Base-by-base conservation (phyloP, 2,888 invertebrate species). In the Helicoverpa assulta region DNA sequence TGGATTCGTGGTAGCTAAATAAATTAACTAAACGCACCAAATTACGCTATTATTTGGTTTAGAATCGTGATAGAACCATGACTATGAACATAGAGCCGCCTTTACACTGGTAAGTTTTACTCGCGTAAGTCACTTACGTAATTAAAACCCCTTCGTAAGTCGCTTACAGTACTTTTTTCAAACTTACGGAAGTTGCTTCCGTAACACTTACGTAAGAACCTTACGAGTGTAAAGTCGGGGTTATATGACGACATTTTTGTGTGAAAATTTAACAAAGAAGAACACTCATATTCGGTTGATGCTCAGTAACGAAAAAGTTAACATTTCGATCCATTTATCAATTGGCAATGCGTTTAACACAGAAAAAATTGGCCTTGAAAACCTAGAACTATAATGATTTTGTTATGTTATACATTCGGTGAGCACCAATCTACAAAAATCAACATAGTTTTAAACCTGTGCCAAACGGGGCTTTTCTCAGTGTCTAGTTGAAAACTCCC, bases 31-130 rank as follows among this genome's bases (percentile, higher is more conserved):
- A 79, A 83, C 79, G 86, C 89, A 89, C 87, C 86, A 81, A 86
- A 86, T 81, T 85, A 85, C 55, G 75, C 85, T 87, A 85, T 53
- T 85, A 88, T 91, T 92, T 92, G 91, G 90, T 85, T 88, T 81
- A 80, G 81, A 86, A 84, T 83, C 78, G 54, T 75, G 75, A 73
- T 57, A 40, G 60, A 72, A 73, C 68, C 71, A 40, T 65, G 52
- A 73, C 72, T 59, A 60, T 19, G 60, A 70, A 63, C 47, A 53
- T n/a, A 73, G 26, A 4, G 26, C 26, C 26, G 26, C 26, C 26
- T 26, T 26, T 4, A 3, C 26, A 26, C 26, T 26, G 2, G 26
- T 26, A n/a, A n/a, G n/a, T n/a, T n/a, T n/a, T n/a, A n/a, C n/a
- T n/a, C n/a, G n/a, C n/a, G n/a, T n/a, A n/a, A n/a, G n/a, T n/a